Evolutionary conservation across 2,888 invertebrate species (phyloP).

Genomic region (Phasia obesa): DNA sequence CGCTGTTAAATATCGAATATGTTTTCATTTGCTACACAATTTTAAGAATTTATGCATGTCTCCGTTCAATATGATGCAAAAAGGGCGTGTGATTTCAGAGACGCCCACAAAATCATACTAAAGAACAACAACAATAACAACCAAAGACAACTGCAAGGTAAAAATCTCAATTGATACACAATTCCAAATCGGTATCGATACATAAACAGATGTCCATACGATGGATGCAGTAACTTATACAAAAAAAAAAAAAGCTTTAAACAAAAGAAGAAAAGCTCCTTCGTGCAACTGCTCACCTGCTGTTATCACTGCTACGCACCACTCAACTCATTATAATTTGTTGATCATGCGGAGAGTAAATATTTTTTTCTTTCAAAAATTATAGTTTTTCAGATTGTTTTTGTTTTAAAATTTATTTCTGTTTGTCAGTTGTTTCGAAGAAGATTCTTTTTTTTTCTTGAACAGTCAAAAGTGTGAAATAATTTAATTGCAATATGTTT

Average conservation of each 20-base stretch:
- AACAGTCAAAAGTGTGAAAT: constrained; percentile 79
- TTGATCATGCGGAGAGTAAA: constrained; percentile 30
- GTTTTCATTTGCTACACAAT: constrained; percentile 56
- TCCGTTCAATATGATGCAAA: constrained; percentile 69
- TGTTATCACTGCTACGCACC: constrained; percentile 41
- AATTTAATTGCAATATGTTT: constrained; percentile 78
- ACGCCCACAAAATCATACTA: constrained; percentile 67
- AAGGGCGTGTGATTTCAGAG: constrained; percentile 72
- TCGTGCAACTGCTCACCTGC: constrained; percentile 50
- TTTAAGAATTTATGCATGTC: constrained; percentile 49
- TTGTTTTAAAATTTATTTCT: not conserved
- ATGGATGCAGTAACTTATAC: no score
- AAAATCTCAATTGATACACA: constrained; percentile 53
- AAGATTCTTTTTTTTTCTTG: constrained; percentile 1
- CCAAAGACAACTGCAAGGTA: not conserved
- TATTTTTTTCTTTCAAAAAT: constrained; percentile 2
- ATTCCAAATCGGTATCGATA: constrained; percentile 55
- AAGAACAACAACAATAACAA: constrained; percentile 7
- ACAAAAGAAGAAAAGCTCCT: not conserved
- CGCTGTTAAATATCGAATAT: constrained; percentile 62
- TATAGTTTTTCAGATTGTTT: not conserved
- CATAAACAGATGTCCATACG: constrained; percentile 51
- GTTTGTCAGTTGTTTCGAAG: not conserved
- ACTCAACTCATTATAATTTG: constrained; percentile 57
- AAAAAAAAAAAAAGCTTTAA: constrained; percentile 1